A percentile compares a stretch with the other conserved stretches of the same genome.
phyloP scores from a whole-genome alignment of 2,797 vertebrate genomes.

The Lepidocolaptes lacrymiger region DNA sequence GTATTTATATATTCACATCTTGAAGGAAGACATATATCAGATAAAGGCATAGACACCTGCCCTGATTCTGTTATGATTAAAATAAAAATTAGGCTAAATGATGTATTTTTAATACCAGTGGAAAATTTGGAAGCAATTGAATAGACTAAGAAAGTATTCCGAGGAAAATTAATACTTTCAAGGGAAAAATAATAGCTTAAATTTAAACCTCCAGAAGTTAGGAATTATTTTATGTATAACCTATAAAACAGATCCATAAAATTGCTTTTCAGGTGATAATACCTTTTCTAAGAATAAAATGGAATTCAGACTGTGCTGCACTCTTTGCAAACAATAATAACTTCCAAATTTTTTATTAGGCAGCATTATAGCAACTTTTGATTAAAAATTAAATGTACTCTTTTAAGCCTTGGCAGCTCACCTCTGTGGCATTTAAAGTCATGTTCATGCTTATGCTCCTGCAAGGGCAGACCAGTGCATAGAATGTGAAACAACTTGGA shows the following conservation, averaged over 20 bases:
- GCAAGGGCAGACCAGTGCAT: not conserved
- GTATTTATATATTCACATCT: not conserved
- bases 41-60: not conserved
- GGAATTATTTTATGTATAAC: not conserved
- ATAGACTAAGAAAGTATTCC: not conserved
- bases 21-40: not conserved
- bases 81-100: not conserved
- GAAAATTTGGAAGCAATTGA: not conserved
- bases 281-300: not conserved
- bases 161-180: constrained; percentile 10
- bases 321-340: not conserved
- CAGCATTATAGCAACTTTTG: not conserved
- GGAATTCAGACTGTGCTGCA: not conserved
- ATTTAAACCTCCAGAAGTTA: not conserved
- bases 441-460: not conserved
- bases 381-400: not conserved
- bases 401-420: not conserved
- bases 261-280: not conserved
- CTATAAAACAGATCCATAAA: not conserved
- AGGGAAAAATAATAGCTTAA: constrained; percentile 14
- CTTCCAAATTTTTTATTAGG: not conserved
- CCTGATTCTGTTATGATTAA: constrained; percentile 16
- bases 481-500: not conserved
- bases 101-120: constrained; percentile 15
- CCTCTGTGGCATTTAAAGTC: not conserved